Conservation (phyloP, 2,113 vertebrate species). For the Corythaixoides concolor region DNA sequence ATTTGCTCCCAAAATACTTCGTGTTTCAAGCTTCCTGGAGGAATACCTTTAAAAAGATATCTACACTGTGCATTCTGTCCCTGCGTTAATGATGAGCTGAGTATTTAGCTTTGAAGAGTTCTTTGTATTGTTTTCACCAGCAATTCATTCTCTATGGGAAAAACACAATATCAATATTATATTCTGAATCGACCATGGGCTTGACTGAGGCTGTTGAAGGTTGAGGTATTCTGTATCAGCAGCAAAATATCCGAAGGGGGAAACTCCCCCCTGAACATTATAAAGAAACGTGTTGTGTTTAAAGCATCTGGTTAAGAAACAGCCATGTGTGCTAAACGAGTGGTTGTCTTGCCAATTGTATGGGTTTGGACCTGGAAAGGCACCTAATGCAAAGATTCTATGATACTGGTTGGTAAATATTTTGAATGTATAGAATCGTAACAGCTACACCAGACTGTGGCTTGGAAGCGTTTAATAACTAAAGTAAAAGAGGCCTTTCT, state of each 20-base stretch:
- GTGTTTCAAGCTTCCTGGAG: neutral
- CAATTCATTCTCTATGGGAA: neutral
- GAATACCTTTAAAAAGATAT: neutral
- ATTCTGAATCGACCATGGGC: neutral
- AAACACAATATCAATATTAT: neutral
- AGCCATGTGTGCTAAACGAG: neutral
- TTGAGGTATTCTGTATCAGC: neutral
- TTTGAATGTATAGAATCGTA: neutral
- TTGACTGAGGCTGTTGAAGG: neutral
- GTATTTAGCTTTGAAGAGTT: neutral
- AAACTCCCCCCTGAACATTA: neutral
- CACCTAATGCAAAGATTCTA: neutral
- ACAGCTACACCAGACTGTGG: neutral
- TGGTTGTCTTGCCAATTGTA: neutral
- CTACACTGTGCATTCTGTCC: neutral
- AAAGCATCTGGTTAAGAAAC: neutral
- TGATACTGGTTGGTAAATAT: neutral
- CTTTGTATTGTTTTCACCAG: neutral
- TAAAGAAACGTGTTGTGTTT: neutral
- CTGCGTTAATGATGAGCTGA: neutral
- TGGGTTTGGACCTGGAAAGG: neutral
- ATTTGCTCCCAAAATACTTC: neutral
- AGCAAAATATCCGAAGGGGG: neutral
- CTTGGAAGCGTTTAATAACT: neutral
- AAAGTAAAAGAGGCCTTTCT: neutral